Evolutionary conservation across 2,113 vertebrate species (phyloP).

Genomic region (Cariama cristata): DNA sequence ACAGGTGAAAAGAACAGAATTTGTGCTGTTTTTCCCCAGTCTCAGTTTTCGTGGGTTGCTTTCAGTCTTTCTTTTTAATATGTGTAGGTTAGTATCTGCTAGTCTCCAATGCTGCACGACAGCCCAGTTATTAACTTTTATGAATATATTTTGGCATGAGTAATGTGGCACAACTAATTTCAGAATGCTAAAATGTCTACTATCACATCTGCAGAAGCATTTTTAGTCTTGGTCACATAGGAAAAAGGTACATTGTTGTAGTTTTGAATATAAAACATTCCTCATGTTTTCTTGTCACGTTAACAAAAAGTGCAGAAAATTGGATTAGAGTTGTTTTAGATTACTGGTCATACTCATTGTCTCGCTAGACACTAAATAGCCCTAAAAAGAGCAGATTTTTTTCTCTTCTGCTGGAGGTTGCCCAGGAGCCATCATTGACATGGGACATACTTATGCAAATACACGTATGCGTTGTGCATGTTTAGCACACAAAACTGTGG

Average conservation of each 20-base stretch:
- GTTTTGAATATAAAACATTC: not conserved
- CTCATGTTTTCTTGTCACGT: not conserved
- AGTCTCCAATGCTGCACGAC: not conserved
- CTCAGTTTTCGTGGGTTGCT: not conserved
- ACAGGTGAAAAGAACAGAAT: not conserved
- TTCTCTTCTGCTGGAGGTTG: not conserved
- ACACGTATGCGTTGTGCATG: not conserved
- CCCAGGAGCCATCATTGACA: not conserved
- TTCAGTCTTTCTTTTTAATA: not conserved
- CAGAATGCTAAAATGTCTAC: not conserved
- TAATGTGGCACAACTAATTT: not conserved
- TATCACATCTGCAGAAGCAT: not conserved
- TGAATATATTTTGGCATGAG: not conserved
- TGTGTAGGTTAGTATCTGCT: not conserved
- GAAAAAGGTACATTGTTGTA: not conserved
- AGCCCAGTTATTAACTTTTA: not conserved
- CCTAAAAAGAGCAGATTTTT: not conserved
- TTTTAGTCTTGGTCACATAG: not conserved
- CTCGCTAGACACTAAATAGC: not conserved
- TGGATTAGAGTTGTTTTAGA: not conserved
- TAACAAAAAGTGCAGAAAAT: not conserved
- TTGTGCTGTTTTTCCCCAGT: not conserved
- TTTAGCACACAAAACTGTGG: not conserved
- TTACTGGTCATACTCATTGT: not conserved
- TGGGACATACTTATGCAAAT: not conserved